A percentile compares a stretch with the other conserved stretches of the same genome.
Evolutionary conservation across 2,113 vertebrate genomes (phyloP).

Genomic region (Chlamydotis undulata): DNA sequence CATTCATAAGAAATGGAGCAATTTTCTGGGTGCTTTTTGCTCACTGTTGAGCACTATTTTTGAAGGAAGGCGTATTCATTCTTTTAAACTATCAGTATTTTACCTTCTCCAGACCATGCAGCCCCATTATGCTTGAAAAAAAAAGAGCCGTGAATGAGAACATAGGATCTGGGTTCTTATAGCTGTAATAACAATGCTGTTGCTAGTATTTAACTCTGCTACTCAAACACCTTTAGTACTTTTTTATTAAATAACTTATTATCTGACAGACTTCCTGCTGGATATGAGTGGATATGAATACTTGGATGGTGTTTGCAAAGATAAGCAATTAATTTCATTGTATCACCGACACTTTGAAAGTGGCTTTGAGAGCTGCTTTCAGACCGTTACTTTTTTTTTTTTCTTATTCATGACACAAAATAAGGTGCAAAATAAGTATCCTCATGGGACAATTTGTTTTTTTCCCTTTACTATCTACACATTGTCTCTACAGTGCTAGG

Average conservation of each 20-base stretch:
- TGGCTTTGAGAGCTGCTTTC: neutral
- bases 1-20: neutral
- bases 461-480: neutral
- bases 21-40: neutral
- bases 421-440: neutral
- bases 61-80: neutral
- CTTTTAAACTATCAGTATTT: neutral
- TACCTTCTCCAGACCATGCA: neutral
- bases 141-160: neutral
- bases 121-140: neutral
- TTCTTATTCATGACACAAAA: neutral
- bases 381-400: neutral
- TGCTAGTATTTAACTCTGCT: neutral
- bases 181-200: neutral
- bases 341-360: neutral
- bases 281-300: neutral
- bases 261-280: neutral
- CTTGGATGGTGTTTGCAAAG: neutral
- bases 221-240: neutral
- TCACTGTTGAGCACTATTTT: neutral
- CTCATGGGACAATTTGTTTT: neutral
- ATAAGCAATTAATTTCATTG: neutral
- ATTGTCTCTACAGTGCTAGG: neutral
- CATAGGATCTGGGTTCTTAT: neutral
- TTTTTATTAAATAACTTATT: neutral